Conservation (phyloP, 2,888 invertebrate genomes). For the Brachyptera putata region DNA sequence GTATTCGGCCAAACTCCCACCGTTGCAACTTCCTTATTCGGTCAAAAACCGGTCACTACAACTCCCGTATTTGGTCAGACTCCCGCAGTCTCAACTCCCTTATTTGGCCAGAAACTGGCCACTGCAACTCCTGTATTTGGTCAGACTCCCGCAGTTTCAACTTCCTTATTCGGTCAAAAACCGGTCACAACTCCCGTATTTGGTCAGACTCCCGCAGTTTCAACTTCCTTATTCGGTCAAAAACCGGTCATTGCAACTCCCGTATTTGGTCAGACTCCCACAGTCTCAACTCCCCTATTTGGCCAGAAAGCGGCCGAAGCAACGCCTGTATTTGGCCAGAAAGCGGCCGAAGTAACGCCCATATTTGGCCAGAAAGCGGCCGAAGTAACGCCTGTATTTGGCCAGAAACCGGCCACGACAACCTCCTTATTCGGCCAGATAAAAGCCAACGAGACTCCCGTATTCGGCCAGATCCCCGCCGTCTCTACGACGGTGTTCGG, state of each 20-base stretch:
- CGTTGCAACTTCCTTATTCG: background rate
- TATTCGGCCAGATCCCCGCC: background rate
- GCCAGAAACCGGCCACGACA: background rate
- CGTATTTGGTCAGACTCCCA: background rate
- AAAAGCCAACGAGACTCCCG: background rate
- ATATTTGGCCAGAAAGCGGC: background rate
- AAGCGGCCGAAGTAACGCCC: background rate
- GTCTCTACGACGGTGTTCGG: constrained; percentile 2
- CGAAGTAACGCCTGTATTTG: constrained; percentile 8
- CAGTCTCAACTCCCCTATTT: background rate
- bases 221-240: background rate
- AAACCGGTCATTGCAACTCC: background rate
- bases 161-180: constrained; percentile 26
- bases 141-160: background rate
- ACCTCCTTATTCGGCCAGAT: background rate
- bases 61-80: constrained; percentile 22
- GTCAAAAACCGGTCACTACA: background rate
- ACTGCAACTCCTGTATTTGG: background rate
- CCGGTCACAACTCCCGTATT: background rate
- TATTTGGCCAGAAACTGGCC: background rate
- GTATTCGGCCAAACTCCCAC: constrained; percentile 22
- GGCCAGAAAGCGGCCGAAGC: background rate
- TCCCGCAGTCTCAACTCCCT: constrained; percentile 12
- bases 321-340: background rate
- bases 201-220: background rate